These are phyloP conservation scores for Lepidothrix coronata DNA, from an alignment of 2,113 vertebrate genomes.

Conservation along the genomic window DNA sequence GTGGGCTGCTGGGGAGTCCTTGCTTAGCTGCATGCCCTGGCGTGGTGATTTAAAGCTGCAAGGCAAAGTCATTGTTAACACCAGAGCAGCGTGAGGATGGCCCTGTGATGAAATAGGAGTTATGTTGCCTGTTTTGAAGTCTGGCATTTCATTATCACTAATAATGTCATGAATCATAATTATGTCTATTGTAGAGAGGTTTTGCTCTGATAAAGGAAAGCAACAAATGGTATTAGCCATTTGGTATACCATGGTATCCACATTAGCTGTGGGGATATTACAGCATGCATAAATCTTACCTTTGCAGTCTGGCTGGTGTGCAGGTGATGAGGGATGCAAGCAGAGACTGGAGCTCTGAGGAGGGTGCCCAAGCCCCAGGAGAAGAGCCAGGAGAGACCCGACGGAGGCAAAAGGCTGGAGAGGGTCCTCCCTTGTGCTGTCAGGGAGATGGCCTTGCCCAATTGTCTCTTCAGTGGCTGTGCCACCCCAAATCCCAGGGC, in stretches of 20 bases:
- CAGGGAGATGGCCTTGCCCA: accelerated
- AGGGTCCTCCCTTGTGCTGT: background rate
- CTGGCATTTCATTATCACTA: background rate
- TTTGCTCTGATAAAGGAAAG: background rate
- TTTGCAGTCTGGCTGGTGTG: background rate
- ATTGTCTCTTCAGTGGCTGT: background rate
- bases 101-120: background rate
- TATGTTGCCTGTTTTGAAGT: background rate
- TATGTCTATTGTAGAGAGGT: background rate
- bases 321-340: background rate
- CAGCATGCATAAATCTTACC: accelerated
- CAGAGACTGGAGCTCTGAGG: background rate
- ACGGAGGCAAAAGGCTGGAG: accelerated
- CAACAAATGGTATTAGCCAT: background rate
- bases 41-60: background rate
- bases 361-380: accelerated
- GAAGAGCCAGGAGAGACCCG: background rate
- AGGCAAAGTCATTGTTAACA: background rate
- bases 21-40: background rate
- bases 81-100: background rate
- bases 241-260: background rate
- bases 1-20: background rate
- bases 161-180: background rate
- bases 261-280: background rate
- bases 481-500: accelerated